Conservation (phyloP, 37 sponge, comb jelly and placozoan species). For the Ianthella basta region DNA sequence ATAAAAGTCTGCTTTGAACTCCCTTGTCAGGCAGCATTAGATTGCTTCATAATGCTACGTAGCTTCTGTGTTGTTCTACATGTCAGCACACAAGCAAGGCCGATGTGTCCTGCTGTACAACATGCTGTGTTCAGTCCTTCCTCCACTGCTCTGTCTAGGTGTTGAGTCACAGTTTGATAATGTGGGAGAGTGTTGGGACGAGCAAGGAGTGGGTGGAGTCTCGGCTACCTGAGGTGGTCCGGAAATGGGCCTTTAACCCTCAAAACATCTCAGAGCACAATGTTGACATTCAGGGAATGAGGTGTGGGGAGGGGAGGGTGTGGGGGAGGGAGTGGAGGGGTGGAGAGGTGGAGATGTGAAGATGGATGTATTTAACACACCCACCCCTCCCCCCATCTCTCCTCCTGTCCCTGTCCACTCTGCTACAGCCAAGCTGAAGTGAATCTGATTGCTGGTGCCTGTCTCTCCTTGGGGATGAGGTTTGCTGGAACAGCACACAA, state of each 20-base stretch:
- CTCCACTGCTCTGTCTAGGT: conserved; percentile 31
- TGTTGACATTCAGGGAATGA: conserved; percentile 43
- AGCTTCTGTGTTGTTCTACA: too few species aligned
- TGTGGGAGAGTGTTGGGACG: conserved; percentile 87
- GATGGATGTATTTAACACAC: too few species aligned
- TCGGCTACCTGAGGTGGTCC: conserved; percentile 2
- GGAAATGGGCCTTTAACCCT: background rate
- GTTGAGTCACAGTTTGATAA: conserved; percentile 65
- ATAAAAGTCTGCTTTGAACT: too few species aligned
- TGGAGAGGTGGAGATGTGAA: too few species aligned
- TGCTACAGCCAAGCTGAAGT: conserved; percentile 49
- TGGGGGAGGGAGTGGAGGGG: background rate
- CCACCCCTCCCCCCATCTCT: background rate
- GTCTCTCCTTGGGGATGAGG: conserved; percentile 78
- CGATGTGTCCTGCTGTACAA: too few species aligned
- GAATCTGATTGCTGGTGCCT: conserved; percentile 81
- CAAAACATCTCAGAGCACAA: conserved; percentile 1
- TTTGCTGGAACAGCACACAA: conserved; percentile 85
- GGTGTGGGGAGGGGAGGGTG: conserved; percentile 29
- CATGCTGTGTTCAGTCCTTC: too few species aligned
- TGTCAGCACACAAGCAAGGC: too few species aligned
- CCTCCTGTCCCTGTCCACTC: background rate
- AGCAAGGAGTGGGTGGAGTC: conserved; percentile 77
- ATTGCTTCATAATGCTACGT: too few species aligned
- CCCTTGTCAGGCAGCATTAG: too few species aligned